phyloP scores from a whole-genome alignment of 2,888 invertebrate genomes.

The Syrista parreyssii region DNA sequence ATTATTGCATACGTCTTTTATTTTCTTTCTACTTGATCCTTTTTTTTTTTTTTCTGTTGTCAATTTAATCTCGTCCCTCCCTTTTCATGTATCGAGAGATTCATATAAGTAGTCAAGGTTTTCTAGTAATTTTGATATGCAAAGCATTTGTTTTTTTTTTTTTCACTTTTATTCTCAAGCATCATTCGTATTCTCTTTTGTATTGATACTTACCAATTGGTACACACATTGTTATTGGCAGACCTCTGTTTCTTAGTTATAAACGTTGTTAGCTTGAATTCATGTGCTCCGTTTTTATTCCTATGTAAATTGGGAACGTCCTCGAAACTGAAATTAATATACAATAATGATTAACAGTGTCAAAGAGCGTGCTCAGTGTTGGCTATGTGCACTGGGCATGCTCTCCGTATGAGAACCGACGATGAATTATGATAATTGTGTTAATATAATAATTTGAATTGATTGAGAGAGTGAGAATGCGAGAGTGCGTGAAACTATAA shows the following conservation, averaged over 20 bases:
- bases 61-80: background rate
- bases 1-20: background rate
- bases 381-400: conserved; percentile 11
- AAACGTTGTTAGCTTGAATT: background rate
- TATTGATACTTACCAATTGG: background rate
- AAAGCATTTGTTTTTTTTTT: background rate
- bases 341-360: background rate
- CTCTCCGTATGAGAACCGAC: background rate
- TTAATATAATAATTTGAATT: background rate
- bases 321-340: background rate
- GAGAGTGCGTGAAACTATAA: conserved; percentile 12
- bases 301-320: background rate
- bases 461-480: conserved; percentile 8
- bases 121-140: background rate
- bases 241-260: background rate
- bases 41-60: background rate
- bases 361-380: conserved; percentile 7
- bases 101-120: background rate
- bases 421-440: background rate
- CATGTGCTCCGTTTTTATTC: background rate
- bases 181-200: background rate
- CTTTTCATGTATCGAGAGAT: background rate
- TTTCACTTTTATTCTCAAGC: background rate
- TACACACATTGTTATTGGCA: background rate
- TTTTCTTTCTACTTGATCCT: background rate